Percentiles rank a stretch among this genome's conserved stretches.
Evolutionary conservation across 2,113 vertebrate species (phyloP).

Genomic region (Rattus rattus): DNA sequence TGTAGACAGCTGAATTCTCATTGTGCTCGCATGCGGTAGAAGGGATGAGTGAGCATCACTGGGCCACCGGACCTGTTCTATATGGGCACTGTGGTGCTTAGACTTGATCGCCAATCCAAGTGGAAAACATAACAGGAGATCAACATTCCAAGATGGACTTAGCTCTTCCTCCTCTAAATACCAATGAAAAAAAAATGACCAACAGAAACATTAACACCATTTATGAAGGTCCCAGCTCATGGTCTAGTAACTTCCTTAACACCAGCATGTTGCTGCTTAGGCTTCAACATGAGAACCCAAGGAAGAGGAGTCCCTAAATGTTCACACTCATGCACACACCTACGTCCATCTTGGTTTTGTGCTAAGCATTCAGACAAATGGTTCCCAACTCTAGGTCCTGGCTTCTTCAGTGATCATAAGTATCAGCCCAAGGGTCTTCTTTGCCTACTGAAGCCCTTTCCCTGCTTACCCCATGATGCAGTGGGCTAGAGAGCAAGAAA

Average conservation of each 20-base stretch:
- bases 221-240: not conserved
- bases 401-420: accelerated
- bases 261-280: not conserved
- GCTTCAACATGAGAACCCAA: not conserved
- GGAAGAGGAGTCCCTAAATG: not conserved
- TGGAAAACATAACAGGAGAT: not conserved
- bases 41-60: not conserved
- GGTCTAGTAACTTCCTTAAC: not conserved
- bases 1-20: not conserved
- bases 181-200: not conserved
- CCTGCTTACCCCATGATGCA: not conserved
- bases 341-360: not conserved
- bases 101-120: not conserved
- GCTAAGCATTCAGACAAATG: not conserved
- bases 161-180: not conserved
- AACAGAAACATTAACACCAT: not conserved
- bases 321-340: not conserved
- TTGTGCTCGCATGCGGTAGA: not conserved
- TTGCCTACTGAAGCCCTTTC: not conserved
- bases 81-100: not conserved
- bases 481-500: not conserved
- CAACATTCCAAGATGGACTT: not conserved
- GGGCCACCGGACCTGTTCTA: not conserved
- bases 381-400: not conserved
- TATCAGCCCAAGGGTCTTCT: not conserved